Base-by-base conservation (phyloP, 1,140 invertebrate genomes). In the Physella acuta region DNA sequence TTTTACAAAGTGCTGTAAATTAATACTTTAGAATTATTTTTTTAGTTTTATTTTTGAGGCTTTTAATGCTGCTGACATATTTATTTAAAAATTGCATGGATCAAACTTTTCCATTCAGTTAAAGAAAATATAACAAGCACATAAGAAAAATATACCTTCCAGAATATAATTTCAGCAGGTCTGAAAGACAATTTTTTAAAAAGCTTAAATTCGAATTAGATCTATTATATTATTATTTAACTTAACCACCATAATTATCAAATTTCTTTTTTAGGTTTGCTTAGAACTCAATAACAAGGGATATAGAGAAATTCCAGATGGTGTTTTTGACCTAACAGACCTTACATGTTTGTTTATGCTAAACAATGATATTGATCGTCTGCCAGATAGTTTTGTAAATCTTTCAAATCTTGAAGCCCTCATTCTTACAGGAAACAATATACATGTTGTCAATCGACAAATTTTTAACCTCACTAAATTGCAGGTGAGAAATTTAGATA, bases 361-460 rank as follows among this genome's bases (percentile, higher is more conserved):
- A 11, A 76, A 81, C 67, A 83, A 83, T 63, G 61, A 74, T 14
- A 66, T 83, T 65, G 44, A 61, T 28, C 68, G 68, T 51, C 63
- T 83, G 33, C 81, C 80, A 44, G 76, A 80, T 56, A 74, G 75
- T 8, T 70, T 83, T 2, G 59, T 30, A 24, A 30, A 71, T 3
- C 65, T 83, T 2, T 66, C 70, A 31, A 73, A 79, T 39, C 28
- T 83, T 20, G 75, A 83, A 70, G 73, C 73, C n/a, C 60, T 83
- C 0, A 66, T 77, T 52, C 26, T 82, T 16, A 56, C 75, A 17
- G 72, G 77, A 30, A 83, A 83, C 70, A 73, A 76, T 39, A 52
- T 82, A 4, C 70, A 61, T n/a, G 36, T 53, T 8, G 44, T 82
- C 16, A 77, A 70, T 64, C 64, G 72, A 55, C 68, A 65, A 4